Evolutionary conservation across 2,888 invertebrate genomes (phyloP), one percentile per base, ranked within the genome.

Genomic region (Protophormia terraenovae): DNA sequence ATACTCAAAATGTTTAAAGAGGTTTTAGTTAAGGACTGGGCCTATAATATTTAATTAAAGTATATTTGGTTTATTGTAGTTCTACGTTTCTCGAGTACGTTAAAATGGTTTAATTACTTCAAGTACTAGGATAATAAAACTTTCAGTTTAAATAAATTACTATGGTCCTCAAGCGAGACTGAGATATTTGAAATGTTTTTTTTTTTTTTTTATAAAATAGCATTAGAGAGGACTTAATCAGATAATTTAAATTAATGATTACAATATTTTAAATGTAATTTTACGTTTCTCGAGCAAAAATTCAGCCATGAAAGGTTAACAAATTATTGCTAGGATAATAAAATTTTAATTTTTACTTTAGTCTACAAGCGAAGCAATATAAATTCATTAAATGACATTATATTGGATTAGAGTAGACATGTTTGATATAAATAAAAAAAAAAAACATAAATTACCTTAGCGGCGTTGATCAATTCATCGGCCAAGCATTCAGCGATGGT

Each of bases 401-500:
- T 41, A 55, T 14, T 77, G 64, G 69, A 79, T 87, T 82, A 84
- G 89, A 87, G 80, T 87, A 86, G 88, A 89, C 89, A 14, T 3
- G 47, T 22, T 27, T 2, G 8, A 45, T 45, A 19, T 16, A 16
- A 8, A 50, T 0, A 71, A 41, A 45, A 45, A 24, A n/a, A 45
- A 27, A 4, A n/a, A 55, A 14, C 5, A 27, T 29, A 27, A 67
- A 84, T 88, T 92, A 96, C 96, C 96, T 99, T 99, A 71, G 99
- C 99, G 89, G 99, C 99, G 92, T 99, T 99, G 93, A 99, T 99
- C 81, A 99, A 96, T 94, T 99, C 99, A 95, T 99, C 99, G 92
- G 99, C 99, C 90, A 99, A 95, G 93, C 99, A 99, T 93, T 99
- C 99, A 85, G 99, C 99, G 92, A 99, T 99, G 69, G 99, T 99